Conservation (phyloP, 2,113 vertebrate genomes). For the Leptobrachium leishanense region DNA sequence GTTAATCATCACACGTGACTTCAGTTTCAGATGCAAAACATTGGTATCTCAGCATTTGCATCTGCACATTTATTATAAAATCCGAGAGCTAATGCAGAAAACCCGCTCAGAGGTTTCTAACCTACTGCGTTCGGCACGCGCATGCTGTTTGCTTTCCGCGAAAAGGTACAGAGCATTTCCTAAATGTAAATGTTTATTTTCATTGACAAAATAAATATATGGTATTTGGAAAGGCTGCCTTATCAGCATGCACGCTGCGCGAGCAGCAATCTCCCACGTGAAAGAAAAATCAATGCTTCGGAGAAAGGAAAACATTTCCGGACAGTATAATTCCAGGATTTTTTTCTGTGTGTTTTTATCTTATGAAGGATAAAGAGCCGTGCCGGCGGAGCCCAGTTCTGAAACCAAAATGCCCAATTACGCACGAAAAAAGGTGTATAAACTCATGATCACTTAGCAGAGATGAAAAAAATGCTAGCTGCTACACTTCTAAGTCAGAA, state of each 20-base stretch:
- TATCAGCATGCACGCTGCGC: constrained; percentile 6
- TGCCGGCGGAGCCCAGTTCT: neutral
- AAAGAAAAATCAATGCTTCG: constrained; percentile 14
- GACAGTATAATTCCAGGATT: constrained; percentile 1
- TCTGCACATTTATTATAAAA: no score
- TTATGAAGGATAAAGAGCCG: neutral
- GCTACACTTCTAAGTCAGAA: no score
- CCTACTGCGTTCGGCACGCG: no score
- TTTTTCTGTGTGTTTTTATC: neutral
- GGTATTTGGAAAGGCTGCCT: constrained; percentile 1
- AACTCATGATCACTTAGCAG: no score
- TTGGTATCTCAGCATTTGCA: no score
- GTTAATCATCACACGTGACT: no score
- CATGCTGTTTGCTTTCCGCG: neutral
- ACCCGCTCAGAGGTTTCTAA: no score
- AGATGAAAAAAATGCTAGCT: no score
- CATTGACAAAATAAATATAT: constrained; percentile 28
- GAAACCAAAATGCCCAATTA: neutral
- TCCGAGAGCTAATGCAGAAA: no score
- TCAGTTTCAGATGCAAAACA: no score
- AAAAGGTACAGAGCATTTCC: neutral
- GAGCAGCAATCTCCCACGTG: neutral
- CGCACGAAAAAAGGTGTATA: no score
- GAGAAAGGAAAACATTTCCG: constrained; percentile 2
- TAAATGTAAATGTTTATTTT: constrained; percentile 14